Conservation (phyloP, 2,797 vertebrate species). For the Acipenser oxyrinchus region DNA sequence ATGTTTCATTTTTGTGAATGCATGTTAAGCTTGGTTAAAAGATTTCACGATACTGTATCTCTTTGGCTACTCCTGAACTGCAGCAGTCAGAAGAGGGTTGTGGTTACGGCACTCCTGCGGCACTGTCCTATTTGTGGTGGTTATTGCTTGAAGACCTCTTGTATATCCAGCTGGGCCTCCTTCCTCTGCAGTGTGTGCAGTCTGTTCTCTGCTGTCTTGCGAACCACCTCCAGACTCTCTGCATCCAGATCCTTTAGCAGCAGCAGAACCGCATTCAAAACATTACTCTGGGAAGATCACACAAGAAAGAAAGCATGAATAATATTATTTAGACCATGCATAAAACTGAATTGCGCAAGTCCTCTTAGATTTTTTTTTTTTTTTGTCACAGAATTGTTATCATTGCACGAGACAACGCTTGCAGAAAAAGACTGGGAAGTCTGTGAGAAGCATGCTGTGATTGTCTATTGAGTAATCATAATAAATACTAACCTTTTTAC, state of each 20-base stretch:
- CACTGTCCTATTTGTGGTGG: no score
- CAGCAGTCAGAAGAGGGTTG: no score
- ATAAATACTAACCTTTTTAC: conserved; percentile 55
- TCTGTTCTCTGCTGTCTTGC: conserved; percentile 60
- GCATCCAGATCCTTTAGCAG: conserved; percentile 76
- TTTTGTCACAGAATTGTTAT: rapidly evolving
- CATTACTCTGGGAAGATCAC: conserved; percentile 55
- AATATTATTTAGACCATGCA: no score
- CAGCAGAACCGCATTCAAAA: conserved; percentile 78
- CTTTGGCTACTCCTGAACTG: no score
- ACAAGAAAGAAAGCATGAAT: background rate
- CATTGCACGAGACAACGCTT: rapidly evolving
- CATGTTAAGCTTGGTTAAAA: no score
- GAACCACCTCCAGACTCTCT: conserved; percentile 71
- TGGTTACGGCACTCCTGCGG: no score
- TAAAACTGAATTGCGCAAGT: no score
- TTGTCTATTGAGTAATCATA: no score
- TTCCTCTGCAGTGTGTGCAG: conserved; percentile 55
- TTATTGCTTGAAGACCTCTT: conserved; percentile 32
- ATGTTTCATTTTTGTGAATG: no score
- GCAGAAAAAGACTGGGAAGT: background rate
- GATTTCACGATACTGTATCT: no score
- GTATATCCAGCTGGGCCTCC: conserved; percentile 55
- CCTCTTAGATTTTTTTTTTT: no score
- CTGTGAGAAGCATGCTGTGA: no score